Evolutionary conservation across 2,888 invertebrate genomes (phyloP).

Genomic region (Thera obeliscata): DNA sequence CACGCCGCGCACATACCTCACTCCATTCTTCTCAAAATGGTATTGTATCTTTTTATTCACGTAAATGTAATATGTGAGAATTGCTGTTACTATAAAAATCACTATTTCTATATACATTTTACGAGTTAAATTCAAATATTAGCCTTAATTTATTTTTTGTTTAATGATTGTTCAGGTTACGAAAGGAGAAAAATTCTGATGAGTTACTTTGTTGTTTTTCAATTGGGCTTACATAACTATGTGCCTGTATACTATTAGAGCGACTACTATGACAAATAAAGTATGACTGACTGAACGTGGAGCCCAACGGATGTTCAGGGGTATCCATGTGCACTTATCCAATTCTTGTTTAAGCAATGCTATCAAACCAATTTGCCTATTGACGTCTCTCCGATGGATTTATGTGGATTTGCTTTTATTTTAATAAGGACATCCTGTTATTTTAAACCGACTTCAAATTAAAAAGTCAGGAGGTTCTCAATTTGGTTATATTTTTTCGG

Average conservation of each 20-base stretch:
- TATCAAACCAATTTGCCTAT: not conserved
- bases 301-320: not conserved
- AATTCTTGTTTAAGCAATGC: not conserved
- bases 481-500: too few species aligned
- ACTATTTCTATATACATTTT: conserved; percentile 21
- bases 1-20: conserved; percentile 46
- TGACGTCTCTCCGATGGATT: too few species aligned
- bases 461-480: too few species aligned
- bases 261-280: not conserved
- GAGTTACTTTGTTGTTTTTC: too few species aligned
- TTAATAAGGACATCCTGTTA: not conserved
- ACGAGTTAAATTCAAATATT: too few species aligned
- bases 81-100: conserved; percentile 17
- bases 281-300: not conserved
- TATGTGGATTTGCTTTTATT: too few species aligned
- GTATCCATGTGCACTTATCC: not conserved
- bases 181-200: too few species aligned
- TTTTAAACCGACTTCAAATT: not conserved
- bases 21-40: conserved; percentile 29
- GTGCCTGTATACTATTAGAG: not conserved
- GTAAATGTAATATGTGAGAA: conserved; percentile 28
- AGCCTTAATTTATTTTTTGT: too few species aligned
- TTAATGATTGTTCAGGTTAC: too few species aligned
- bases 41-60: conserved; percentile 32
- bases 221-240: too few species aligned